These are phyloP conservation scores for Metellina segmentata DNA, from an alignment of 2,888 invertebrate species.

Conservation along the genomic window DNA sequence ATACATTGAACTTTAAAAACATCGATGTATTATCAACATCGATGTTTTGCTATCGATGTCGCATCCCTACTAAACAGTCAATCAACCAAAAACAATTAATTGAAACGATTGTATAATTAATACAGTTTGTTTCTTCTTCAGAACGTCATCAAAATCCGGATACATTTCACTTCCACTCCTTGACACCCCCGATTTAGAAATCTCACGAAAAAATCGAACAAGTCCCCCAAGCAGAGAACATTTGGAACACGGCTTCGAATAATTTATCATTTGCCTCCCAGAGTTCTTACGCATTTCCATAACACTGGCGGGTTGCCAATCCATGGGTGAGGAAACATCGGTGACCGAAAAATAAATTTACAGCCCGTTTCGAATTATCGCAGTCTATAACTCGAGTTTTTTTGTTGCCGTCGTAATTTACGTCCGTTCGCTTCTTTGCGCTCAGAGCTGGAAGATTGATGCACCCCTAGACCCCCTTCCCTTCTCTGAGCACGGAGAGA, in stretches of 20 bases:
- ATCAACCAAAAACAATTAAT: too few relatives aligned
- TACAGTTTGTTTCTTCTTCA: too few relatives aligned
- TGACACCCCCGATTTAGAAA: too few relatives aligned
- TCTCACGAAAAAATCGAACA: neutral
- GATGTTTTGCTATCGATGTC: too few relatives aligned
- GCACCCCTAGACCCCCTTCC: neutral
- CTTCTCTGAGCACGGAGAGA: neutral
- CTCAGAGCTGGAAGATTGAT: conserved; percentile 7
- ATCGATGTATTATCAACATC: too few relatives aligned
- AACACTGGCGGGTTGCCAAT: conserved; percentile 17
- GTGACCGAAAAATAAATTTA: conserved; percentile 24
- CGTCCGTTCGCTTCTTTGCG: neutral
- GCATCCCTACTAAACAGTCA: too few relatives aligned
- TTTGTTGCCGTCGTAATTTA: conserved; percentile 3
- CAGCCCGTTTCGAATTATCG: conserved; percentile 42
- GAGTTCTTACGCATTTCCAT: neutral
- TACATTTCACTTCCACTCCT: too few relatives aligned
- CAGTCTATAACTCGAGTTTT: conserved; percentile 9
- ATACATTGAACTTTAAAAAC: too few relatives aligned
- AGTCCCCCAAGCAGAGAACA: neutral
- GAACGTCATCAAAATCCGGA: too few relatives aligned
- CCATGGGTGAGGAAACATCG: neutral
- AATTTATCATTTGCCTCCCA: neutral
- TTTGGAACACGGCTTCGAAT: neutral
- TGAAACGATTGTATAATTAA: too few relatives aligned